These are phyloP conservation scores for Zygogramma bicolorata DNA, from an alignment of 2,888 invertebrate species.

Conservation along the genomic window DNA sequence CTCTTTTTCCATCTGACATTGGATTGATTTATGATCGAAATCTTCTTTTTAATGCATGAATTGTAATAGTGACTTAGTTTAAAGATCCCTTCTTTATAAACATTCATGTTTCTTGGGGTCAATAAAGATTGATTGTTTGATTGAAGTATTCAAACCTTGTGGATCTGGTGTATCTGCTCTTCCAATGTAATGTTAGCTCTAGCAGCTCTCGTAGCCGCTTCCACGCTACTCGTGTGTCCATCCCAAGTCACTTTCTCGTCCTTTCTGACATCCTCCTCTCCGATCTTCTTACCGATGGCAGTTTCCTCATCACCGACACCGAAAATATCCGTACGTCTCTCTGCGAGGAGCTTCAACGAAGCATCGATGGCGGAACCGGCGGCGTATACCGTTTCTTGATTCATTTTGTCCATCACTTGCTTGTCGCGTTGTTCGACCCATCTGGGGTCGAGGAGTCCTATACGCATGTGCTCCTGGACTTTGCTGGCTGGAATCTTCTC, in stretches of 20 bases:
- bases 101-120: too few relatives aligned
- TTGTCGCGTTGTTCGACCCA: slow-evolving; percentile 98
- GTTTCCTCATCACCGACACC: slow-evolving; percentile 99
- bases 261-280: slow-evolving; percentile 85
- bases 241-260: slow-evolving; percentile 98
- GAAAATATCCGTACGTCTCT: slow-evolving; percentile 99
- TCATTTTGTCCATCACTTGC: slow-evolving; percentile 83
- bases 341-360: slow-evolving; percentile 94
- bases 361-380: slow-evolving; percentile 93
- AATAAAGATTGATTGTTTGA: too few relatives aligned
- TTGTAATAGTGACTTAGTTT: too few relatives aligned
- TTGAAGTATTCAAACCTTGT: slow-evolving; percentile 73
- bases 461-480: slow-evolving; percentile 98
- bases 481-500: slow-evolving; percentile 97
- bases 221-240: slow-evolving; percentile 96
- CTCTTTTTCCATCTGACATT: too few relatives aligned
- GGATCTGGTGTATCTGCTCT: slow-evolving; percentile 97
- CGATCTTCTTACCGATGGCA: slow-evolving; percentile 97
- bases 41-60: too few relatives aligned
- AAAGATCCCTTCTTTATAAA: too few relatives aligned
- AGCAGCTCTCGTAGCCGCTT: slow-evolving; percentile 94
- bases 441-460: slow-evolving; percentile 94
- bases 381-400: slow-evolving; percentile 88
- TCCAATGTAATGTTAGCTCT: slow-evolving; percentile 95
- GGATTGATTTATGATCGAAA: too few relatives aligned